A percentile compares a stretch with the other conserved stretches of the same genome.
Conservation (phyloP, 2,113 vertebrate genomes). For the Thamnaconus septentrionalis region DNA sequence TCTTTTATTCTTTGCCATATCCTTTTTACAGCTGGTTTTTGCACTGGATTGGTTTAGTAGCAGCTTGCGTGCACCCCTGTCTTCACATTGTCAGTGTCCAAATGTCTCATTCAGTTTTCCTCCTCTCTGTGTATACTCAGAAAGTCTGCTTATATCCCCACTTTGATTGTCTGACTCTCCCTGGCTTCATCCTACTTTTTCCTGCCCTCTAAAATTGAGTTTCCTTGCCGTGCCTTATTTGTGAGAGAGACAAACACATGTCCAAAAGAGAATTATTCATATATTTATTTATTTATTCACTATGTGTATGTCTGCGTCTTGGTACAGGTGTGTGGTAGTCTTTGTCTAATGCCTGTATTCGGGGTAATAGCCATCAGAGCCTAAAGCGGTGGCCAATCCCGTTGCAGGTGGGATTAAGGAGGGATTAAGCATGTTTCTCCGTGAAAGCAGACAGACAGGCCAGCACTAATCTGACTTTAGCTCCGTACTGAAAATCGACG, state of each 20-base stretch:
- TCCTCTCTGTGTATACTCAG: no score
- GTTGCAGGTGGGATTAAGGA: slow-evolving; percentile 61
- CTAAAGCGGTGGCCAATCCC: slow-evolving; percentile 54
- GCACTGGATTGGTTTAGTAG: no score
- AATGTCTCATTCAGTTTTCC: no score
- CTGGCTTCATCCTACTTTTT: no score
- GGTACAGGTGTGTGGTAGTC: slow-evolving; percentile 52
- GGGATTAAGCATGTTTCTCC: slow-evolving; percentile 60
- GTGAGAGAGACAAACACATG: background rate
- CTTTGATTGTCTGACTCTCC: no score
- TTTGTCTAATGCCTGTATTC: slow-evolving; percentile 35
- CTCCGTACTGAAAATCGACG: slow-evolving; percentile 43
- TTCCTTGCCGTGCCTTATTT: slow-evolving; percentile 1
- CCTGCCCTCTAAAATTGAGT: slow-evolving; percentile 6
- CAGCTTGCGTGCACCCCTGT: no score
- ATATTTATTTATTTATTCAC: background rate
- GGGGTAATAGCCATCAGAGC: slow-evolving; percentile 40
- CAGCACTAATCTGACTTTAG: slow-evolving; percentile 67
- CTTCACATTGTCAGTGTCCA: no score
- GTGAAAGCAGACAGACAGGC: slow-evolving; percentile 66
- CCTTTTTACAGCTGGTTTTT: no score
- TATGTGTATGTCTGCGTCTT: slow-evolving; percentile 3
- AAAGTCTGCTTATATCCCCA: no score
- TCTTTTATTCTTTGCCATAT: no score
- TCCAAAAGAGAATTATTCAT: slow-evolving; percentile 1